A percentile compares a stretch with the other conserved stretches of the same genome.
phyloP scores from a whole-genome alignment of 2,113 vertebrate genomes.

The Orientallactaga bullata region DNA sequence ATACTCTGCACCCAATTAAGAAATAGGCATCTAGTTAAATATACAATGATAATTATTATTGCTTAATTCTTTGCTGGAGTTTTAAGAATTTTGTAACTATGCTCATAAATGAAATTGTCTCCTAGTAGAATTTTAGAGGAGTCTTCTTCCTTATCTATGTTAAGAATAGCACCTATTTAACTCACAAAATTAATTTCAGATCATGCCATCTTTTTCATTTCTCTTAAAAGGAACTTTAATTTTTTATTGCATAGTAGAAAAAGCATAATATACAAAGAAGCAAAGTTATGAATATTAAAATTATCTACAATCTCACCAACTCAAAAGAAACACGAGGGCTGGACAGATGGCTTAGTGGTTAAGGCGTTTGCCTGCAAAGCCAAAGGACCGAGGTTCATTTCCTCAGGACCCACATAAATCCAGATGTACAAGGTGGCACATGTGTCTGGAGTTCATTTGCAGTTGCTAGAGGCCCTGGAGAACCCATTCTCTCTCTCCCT shows the following conservation, averaged over 20 bases:
- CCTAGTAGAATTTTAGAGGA: constrained; percentile 59
- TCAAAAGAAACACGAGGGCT: constrained; percentile 20
- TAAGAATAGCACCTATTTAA: constrained; percentile 68
- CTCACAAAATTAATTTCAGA: constrained; percentile 57
- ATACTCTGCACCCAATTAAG: no score
- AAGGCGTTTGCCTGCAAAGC: no score
- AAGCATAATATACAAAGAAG: constrained; percentile 49
- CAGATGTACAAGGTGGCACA: no score
- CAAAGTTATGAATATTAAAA: constrained; percentile 51
- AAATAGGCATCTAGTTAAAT: not conserved
- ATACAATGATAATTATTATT: not conserved
- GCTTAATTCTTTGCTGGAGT: constrained; percentile 22
- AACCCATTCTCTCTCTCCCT: no score
- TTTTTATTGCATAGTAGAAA: constrained; percentile 56
- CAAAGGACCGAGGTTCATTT: no score
- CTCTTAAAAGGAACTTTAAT: constrained; percentile 59
- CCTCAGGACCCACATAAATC: no score
- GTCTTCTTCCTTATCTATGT: constrained; percentile 44
- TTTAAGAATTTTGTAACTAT: constrained; percentile 51
- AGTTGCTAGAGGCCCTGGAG: no score
- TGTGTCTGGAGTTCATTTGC: no score
- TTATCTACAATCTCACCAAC: constrained; percentile 3
- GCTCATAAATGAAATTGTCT: constrained; percentile 35
- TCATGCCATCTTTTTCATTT: constrained; percentile 52
- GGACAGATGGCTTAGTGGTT: no score